Evolutionary conservation across 2,797 vertebrate species (phyloP).

Genomic region (Benthosema pterotum): DNA sequence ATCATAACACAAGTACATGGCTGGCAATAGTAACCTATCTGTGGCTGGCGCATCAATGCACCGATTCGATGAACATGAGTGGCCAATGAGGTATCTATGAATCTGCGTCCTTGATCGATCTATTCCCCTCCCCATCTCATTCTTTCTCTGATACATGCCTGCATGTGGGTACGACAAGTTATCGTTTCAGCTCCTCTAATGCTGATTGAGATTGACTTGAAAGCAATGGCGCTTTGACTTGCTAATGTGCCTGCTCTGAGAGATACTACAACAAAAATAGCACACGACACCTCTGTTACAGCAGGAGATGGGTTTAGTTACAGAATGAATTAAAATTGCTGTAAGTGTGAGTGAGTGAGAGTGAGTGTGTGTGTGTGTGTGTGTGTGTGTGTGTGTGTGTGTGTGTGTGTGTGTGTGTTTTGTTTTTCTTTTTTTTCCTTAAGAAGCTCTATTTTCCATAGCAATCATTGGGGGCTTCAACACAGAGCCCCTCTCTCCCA

Average conservation of each 20-base stretch:
- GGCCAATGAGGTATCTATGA: background rate
- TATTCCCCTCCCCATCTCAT: background rate
- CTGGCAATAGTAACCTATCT: no score
- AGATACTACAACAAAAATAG: slow-evolving; percentile 22
- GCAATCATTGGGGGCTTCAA: no score
- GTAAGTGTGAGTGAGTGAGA: no score
- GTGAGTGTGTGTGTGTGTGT: no score
- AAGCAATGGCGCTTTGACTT: slow-evolving; percentile 38
- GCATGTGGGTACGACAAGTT: slow-evolving; percentile 3
- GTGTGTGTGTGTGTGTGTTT: no score
- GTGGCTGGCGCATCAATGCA: no score
- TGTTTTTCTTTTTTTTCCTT: slow-evolving; percentile 19
- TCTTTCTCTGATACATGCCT: slow-evolving; percentile 12
- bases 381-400: no score
- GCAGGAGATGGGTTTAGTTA: slow-evolving; percentile 8
- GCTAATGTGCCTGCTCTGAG: slow-evolving; percentile 53
- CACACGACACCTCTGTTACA: slow-evolving; percentile 41
- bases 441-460: background rate
- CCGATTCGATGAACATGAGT: no score
- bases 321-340: slow-evolving; percentile 57
- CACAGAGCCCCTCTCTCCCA: no score
- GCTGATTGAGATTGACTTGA: slow-evolving; percentile 40
- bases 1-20: no score
- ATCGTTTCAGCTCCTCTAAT: slow-evolving; percentile 14
- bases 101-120: background rate